phyloP scores from a whole-genome alignment of 2,888 invertebrate genomes.

The Apocheima hispidaria region DNA sequence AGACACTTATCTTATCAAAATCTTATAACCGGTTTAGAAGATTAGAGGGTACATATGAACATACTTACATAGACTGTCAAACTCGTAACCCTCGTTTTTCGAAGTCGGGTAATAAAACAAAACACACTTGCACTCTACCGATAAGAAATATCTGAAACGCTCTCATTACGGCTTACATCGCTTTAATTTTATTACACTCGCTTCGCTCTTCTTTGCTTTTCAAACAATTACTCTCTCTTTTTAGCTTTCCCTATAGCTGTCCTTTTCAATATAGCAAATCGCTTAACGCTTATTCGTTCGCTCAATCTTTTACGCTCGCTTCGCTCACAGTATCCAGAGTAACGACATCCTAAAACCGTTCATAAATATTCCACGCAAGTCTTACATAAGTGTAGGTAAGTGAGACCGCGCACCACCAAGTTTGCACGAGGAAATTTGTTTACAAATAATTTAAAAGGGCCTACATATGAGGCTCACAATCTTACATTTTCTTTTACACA shows the following conservation, averaged over 20 bases:
- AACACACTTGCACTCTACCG: no score
- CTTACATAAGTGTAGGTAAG: constrained; percentile 40
- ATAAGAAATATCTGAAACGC: no score
- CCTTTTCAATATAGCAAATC: background rate
- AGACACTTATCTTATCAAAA: no score
- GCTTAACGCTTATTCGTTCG: background rate
- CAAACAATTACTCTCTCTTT: background rate
- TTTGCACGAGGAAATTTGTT: constrained; percentile 47
- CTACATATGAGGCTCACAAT: constrained; percentile 12
- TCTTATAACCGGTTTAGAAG: no score
- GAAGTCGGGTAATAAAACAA: no score
- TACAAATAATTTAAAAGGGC: constrained; percentile 45
- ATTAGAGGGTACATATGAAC: no score
- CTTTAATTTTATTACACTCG: background rate
- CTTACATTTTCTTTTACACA: constrained; percentile 17
- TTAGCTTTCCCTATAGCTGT: background rate
- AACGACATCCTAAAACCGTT: constrained; percentile 16
- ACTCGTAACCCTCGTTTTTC: no score
- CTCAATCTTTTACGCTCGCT: background rate
- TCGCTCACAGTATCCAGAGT: background rate
- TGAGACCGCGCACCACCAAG: constrained; percentile 42
- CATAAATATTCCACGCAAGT: constrained; percentile 45
- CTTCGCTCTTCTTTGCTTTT: background rate
- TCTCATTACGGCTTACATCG: no score
- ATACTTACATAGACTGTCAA: no score